Conservation (phyloP, 2,113 vertebrate species). For the Stegastes partitus region DNA sequence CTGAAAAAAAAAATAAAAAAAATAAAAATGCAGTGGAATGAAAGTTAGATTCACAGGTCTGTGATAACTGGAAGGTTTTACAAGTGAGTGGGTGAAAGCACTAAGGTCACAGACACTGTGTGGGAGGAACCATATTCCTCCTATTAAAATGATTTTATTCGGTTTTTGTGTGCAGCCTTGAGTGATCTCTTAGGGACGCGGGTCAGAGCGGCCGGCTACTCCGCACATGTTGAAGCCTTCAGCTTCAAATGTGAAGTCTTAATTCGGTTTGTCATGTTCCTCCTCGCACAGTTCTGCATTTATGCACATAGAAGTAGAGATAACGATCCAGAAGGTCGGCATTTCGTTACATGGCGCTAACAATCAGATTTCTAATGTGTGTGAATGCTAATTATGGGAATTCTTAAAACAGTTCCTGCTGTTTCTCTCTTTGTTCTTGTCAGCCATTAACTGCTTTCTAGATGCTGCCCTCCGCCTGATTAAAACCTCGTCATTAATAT, state of each 20-base stretch:
- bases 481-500: neutral
- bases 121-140: neutral
- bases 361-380: slow-evolving; percentile 19
- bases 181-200: slow-evolving; percentile 1
- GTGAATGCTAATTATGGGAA: slow-evolving; percentile 13
- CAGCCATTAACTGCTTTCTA: neutral
- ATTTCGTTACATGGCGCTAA: neutral
- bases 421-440: neutral
- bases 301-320: neutral
- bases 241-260: neutral
- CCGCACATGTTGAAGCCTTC: neutral
- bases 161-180: neutral
- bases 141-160: neutral
- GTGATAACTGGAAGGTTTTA: neutral
- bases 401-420: neutral
- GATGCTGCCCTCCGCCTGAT: neutral
- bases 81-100: slow-evolving; percentile 2
- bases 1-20: neutral
- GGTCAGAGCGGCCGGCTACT: neutral
- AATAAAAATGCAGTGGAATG: neutral
- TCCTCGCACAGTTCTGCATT: neutral
- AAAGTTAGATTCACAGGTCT: neutral
- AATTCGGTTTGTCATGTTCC: neutral
- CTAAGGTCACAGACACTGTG: neutral
- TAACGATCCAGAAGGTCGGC: neutral